Percentiles rank a stretch among this genome's conserved stretches.
Evolutionary conservation across 2,113 vertebrate species (phyloP).

Genomic region (Microcebus tavaratra): DNA sequence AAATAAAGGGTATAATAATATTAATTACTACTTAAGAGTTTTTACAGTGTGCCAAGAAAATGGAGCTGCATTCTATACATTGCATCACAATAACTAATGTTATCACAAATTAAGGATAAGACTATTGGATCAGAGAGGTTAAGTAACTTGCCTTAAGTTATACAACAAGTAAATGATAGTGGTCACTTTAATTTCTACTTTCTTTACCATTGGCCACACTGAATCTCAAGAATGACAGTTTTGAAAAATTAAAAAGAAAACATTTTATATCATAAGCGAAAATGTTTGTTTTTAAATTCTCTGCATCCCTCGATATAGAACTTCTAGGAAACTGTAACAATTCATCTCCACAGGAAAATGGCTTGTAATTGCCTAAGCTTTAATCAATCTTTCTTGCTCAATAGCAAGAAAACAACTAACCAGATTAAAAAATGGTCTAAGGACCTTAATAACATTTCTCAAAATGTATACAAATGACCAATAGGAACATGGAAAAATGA

Average conservation of each 20-base stretch:
- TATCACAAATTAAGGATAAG: neutral
- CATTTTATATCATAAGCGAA: neutral
- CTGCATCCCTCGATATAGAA: neutral
- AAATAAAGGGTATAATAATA: neutral
- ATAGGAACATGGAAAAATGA: neutral
- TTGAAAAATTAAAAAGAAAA: neutral
- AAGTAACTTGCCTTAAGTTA: neutral
- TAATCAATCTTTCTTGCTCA: neutral
- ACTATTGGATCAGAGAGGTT: neutral
- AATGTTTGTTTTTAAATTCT: neutral
- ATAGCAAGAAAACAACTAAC: neutral
- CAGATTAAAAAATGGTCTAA: neutral
- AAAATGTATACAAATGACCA: neutral
- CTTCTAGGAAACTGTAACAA: neutral
- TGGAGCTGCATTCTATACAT: neutral
- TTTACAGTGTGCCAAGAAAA: neutral
- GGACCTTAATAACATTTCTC: neutral
- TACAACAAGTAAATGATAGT: neutral
- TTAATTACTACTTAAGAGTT: neutral
- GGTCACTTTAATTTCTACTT: neutral
- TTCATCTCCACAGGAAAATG: neutral
- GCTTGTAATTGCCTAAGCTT: neutral
- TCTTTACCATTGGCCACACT: neutral
- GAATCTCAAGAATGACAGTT: neutral
- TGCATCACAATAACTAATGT: neutral